A percentile compares a stretch with the other conserved stretches of the same genome.
These are phyloP conservation scores for Toxonevra muliebris DNA, from an alignment of 2,888 invertebrate species.

Conservation along the genomic window DNA sequence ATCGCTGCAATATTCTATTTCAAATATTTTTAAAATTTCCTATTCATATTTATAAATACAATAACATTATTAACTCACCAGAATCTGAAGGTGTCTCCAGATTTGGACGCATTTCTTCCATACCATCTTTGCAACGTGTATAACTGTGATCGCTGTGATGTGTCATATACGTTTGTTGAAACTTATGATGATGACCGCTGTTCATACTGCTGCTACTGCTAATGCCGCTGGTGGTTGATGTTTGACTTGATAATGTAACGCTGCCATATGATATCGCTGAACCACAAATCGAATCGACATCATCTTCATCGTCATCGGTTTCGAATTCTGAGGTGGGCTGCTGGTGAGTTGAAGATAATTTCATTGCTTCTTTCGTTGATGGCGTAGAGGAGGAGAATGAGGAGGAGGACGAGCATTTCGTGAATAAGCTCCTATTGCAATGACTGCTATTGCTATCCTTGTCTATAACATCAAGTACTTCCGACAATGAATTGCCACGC, in stretches of 20 bases:
- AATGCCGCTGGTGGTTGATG: conserved; percentile 33
- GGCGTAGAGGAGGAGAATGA: conserved; percentile 12
- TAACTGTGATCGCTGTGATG: conserved; percentile 74
- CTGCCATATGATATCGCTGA: conserved; percentile 37
- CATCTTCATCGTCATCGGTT: conserved; percentile 40
- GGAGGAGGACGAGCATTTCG: conserved; percentile 15
- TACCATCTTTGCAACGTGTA: conserved; percentile 69
- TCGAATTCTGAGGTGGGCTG: conserved; percentile 36
- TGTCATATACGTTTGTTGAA: too few species aligned
- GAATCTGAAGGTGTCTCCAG: conserved; percentile 92
- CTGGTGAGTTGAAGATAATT: conserved; percentile 17
- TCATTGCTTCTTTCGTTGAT: conserved; percentile 19
- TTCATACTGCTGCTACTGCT: conserved; percentile 37
- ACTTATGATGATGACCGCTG: conserved; percentile 13
- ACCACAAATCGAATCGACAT: conserved; percentile 33
- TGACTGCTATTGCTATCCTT: conserved; percentile 34
- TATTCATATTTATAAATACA: too few species aligned
- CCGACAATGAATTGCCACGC: conserved; percentile 43
- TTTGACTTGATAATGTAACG: conserved; percentile 41
- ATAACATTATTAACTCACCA: conserved; percentile 73
- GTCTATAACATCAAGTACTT: conserved; percentile 58
- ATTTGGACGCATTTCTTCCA: conserved; percentile 74
- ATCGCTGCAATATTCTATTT: neutral
- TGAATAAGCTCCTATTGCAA: conserved; percentile 11
- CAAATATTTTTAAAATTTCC: neutral